These are phyloP conservation scores for Ypsolopha scabrella DNA, from an alignment of 2,888 invertebrate genomes.

Conservation along the genomic window DNA sequence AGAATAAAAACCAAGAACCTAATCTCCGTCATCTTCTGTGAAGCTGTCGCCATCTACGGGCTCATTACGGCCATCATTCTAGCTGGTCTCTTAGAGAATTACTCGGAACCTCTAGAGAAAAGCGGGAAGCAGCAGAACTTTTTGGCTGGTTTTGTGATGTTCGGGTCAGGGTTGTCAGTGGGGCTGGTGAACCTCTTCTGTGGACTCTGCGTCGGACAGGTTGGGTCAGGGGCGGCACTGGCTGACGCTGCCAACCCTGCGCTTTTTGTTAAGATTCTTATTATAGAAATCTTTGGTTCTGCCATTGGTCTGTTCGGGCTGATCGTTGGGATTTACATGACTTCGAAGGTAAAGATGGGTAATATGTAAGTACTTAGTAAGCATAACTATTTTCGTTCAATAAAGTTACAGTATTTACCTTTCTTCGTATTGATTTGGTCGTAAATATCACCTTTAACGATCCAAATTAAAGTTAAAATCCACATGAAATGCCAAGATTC, in stretches of 20 bases:
- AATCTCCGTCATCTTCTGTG: slow-evolving; percentile 95
- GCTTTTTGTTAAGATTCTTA: slow-evolving; percentile 92
- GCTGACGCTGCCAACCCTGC: slow-evolving; percentile 94
- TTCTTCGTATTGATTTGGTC: no score
- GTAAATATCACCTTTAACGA: no score
- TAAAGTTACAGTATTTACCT: no score
- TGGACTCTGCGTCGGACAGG: slow-evolving; percentile 87
- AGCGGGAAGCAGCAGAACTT: slow-evolving; percentile 65
- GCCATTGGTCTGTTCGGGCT: slow-evolving; percentile 95
- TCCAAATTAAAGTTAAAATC: no score
- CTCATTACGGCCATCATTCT: slow-evolving; percentile 94
- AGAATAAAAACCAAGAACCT: slow-evolving; percentile 95
- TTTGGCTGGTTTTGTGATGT: slow-evolving; percentile 86
- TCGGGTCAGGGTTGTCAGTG: slow-evolving; percentile 91
- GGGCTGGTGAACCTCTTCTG: slow-evolving; percentile 92
- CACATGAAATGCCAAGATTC: no score
- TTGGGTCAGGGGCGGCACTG: slow-evolving; percentile 95
- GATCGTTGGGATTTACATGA: slow-evolving; percentile 91
- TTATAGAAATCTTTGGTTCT: slow-evolving; percentile 95
- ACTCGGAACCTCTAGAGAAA: slow-evolving; percentile 26
- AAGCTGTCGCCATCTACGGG: slow-evolving; percentile 97
- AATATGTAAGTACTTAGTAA: background rate
- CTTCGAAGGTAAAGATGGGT: slow-evolving; percentile 74
- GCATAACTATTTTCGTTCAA: background rate
- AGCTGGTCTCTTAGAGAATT: slow-evolving; percentile 75